Conservation (phyloP, 2,888 invertebrate genomes). For the Spicauda simplicius region DNA sequence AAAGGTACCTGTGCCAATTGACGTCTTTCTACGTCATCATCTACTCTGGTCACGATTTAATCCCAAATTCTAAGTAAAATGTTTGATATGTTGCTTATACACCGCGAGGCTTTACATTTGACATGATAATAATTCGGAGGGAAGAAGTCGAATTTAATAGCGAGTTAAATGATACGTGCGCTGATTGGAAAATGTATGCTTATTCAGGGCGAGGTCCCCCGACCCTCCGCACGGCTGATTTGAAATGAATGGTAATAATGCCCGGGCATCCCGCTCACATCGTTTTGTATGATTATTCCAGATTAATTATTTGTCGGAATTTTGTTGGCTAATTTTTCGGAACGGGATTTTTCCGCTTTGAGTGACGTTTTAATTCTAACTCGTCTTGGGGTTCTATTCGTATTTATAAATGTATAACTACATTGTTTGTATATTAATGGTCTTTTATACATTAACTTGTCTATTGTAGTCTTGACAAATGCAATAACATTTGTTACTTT, state of each 20-base stretch:
- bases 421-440: too few species aligned
- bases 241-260: conserved; percentile 85
- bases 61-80: conserved; percentile 17
- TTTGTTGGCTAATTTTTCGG: conserved; percentile 83
- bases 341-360: conserved; percentile 82
- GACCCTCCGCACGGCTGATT: conserved; percentile 79
- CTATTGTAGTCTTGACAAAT: too few species aligned
- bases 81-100: conserved; percentile 51
- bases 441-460: too few species aligned
- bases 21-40: conserved; percentile 7
- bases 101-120: conserved; percentile 62
- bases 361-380: conserved; percentile 82
- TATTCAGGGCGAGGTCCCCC: conserved; percentile 78
- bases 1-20: not conserved
- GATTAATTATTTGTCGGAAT: conserved; percentile 85
- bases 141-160: conserved; percentile 84
- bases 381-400: conserved; percentile 60
- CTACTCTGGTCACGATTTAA: conserved; percentile 15
- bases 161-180: conserved; percentile 84
- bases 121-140: conserved; percentile 81
- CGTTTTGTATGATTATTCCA: conserved; percentile 85
- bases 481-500: too few species aligned
- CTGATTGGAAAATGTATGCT: conserved; percentile 85
- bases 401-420: conserved; percentile 32
- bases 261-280: conserved; percentile 79